Evolutionary conservation across 2,113 vertebrate genomes (phyloP).

Genomic region (Arothron firmamentum): DNA sequence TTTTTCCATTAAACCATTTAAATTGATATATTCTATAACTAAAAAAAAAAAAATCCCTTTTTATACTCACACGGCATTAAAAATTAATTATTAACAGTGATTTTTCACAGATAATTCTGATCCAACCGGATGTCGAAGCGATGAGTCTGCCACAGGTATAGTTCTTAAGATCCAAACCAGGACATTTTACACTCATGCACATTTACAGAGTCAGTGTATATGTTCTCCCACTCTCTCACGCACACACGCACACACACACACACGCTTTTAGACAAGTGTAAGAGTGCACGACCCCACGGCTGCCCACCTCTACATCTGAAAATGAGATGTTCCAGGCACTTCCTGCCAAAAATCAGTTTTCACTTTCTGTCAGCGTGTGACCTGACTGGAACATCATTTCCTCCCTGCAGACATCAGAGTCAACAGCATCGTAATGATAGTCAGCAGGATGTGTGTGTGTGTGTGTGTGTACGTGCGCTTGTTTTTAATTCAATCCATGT

Average conservation of each 20-base stretch:
- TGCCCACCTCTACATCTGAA: constrained; percentile 24
- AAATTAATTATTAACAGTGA: not conserved
- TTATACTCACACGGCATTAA: not conserved
- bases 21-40: not conserved
- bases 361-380: too few relatives aligned
- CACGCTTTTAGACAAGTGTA: constrained; percentile 12
- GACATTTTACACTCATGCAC: constrained; percentile 13
- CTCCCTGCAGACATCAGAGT: too few relatives aligned
- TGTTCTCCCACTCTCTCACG: constrained; percentile 11
- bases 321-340: constrained; percentile 42
- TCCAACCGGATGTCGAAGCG: constrained; percentile 6
- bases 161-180: constrained; percentile 21
- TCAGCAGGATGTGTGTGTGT: not conserved
- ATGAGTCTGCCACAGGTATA: constrained; percentile 14
- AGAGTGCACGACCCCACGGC: constrained; percentile 12
- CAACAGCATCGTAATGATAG: too few relatives aligned
- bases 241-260: not conserved
- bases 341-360: constrained; percentile 28
- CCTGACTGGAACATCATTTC: too few relatives aligned
- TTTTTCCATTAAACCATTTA: not conserved
- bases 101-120: constrained; percentile 15
- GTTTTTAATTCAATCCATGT: not conserved
- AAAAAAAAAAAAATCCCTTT: not conserved
- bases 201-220: constrained; percentile 19
- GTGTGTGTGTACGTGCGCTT: not conserved